Evolutionary conservation across 2,113 vertebrate species (phyloP).

Genomic region (Manacus vitellinus): DNA sequence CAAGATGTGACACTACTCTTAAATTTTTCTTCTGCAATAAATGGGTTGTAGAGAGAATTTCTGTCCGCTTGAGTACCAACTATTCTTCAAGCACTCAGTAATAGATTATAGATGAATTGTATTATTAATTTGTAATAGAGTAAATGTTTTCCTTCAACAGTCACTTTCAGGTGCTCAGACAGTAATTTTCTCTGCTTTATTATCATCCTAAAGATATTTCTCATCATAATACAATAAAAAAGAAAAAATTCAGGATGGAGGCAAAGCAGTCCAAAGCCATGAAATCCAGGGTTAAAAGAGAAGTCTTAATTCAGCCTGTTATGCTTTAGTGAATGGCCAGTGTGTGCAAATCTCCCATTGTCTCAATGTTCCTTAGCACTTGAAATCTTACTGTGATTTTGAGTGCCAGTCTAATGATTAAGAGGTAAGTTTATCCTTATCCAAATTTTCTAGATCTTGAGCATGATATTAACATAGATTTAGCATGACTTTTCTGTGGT

Average conservation of each 20-base stretch:
- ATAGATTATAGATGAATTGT: conserved; percentile 88
- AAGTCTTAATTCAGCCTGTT: background rate
- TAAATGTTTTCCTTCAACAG: conserved; percentile 85
- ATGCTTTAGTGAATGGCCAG: background rate
- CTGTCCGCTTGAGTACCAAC: conserved; percentile 86
- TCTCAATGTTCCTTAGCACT: background rate
- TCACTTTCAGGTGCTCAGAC: conserved; percentile 63
- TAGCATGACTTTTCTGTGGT: background rate
- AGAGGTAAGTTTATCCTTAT: background rate
- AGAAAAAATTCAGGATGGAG: background rate
- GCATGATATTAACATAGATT: background rate
- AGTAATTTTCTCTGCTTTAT: conserved; percentile 59
- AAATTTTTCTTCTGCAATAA: conserved; percentile 90
- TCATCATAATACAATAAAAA: background rate
- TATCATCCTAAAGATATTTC: conserved; percentile 47
- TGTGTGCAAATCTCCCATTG: background rate
- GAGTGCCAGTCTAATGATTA: background rate
- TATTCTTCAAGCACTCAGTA: conserved; percentile 88
- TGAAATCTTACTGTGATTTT: background rate
- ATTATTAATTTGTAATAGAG: conserved; percentile 92
- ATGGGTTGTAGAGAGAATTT: conserved; percentile 88
- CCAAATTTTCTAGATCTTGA: background rate
- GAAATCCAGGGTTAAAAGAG: background rate
- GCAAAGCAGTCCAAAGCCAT: background rate
- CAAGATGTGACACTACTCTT: conserved; percentile 90